Evolutionary conservation across 2,888 invertebrate species (phyloP).

Genomic region (Calameuta idolon): DNA sequence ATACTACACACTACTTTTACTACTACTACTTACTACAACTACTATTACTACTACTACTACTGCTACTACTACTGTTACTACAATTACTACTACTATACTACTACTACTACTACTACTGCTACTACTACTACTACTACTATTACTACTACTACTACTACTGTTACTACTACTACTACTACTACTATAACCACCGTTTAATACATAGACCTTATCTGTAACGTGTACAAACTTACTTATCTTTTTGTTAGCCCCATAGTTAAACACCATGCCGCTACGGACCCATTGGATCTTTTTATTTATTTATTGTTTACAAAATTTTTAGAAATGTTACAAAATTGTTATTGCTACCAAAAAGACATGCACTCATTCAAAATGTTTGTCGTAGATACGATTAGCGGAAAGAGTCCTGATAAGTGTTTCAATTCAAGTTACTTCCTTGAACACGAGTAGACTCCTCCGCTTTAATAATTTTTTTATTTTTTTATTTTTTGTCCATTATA

Average conservation of each 20-base stretch:
- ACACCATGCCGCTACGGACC: slow-evolving; percentile 57
- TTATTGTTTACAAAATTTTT: slow-evolving; percentile 53
- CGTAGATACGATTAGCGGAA: neutral
- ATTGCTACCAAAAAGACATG: slow-evolving; percentile 57
- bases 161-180: slow-evolving; percentile 1
- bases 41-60: slow-evolving; percentile 2
- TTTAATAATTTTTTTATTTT: neutral
- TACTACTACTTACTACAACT: slow-evolving; percentile 8
- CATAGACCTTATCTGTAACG: slow-evolving; percentile 38
- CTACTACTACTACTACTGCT: slow-evolving; percentile 18
- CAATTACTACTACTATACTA: slow-evolving; percentile 11
- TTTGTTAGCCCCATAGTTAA: slow-evolving; percentile 45
- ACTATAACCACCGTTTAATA: slow-evolving; percentile 24
- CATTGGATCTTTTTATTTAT: slow-evolving; percentile 56
- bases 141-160: slow-evolving; percentile 9
- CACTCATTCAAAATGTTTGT: slow-evolving; percentile 56
- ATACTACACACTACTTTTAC: slow-evolving; percentile 27
- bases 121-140: slow-evolving; percentile 9
- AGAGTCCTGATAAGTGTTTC: neutral
- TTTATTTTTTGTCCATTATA: neutral
- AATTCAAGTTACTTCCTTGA: neutral
- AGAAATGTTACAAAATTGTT: slow-evolving; percentile 64
- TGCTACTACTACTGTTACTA: slow-evolving; percentile 8
- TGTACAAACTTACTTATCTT: slow-evolving; percentile 35
- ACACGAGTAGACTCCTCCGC: neutral